Evolutionary conservation across 2,797 vertebrate species (phyloP), one percentile per base, ranked within the genome.

Genomic region (Coilia nasus): DNA sequence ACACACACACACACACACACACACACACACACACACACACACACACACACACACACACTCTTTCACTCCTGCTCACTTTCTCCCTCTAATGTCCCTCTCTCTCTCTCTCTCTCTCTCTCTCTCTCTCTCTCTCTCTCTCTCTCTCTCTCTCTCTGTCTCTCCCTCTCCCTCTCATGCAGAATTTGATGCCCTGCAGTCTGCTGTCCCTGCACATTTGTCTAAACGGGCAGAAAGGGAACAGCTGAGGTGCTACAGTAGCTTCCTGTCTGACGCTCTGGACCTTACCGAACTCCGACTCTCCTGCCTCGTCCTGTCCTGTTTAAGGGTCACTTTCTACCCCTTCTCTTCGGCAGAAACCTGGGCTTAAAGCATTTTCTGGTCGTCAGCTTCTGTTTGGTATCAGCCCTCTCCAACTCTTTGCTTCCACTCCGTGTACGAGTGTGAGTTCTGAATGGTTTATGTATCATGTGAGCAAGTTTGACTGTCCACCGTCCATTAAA

Each of bases 131-230:
- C 92, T 81, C 67, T 84, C 50, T 89, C 83, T 81, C 62, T 80
- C 14, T 54, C 85, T 84, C 88, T 93, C 82, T 88, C 87, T 91
- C 87, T 93, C 86, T 54, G 21, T 84, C 47, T 83, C 82, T 64
- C 31, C 81, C 80, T 62, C 50, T 91, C 91, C 93, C 92, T 41
- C 67, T 47, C 92, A 94, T 91, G 85, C 86, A 88, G 71, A 89
- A 41, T 78, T 78, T 89, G 92, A 92, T 93, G 87, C 89, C 91
- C 90, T 80, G 86, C 88, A 91, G 90, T 88, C 86, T 83, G 71
- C 89, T 85, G 92, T 92, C 93, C 92, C 91, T 91, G 92, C 92
- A 90, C 90, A 88, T 94, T 93, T 89, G 90, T 93, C 90, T 91
- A 90, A 91, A 85, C 86, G 89, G 90, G 88, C 85, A 88, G 89